Evolutionary conservation across 2,113 vertebrate species (phyloP), one percentile per base, ranked within the genome.

Genomic region (Bos indicus): DNA sequence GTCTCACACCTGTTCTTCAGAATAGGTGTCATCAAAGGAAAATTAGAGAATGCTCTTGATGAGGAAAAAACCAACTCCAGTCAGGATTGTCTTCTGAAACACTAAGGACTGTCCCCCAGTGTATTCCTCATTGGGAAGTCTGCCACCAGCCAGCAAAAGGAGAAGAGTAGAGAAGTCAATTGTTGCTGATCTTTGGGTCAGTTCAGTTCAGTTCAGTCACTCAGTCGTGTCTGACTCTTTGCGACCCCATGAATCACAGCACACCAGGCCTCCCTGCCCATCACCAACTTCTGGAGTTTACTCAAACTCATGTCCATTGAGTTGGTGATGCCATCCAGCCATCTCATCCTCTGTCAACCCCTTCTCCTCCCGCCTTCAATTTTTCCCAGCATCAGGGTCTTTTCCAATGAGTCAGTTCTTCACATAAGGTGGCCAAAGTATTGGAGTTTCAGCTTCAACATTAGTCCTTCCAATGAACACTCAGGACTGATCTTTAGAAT

Each of bases 161-260:
- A 15, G 13, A 57, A 51, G 3, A 83, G 19, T 33, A 1, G 33
- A 93, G 25, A 46, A 43, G 8, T 36, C 11, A 25, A 12, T 48
- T 26, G 3, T 4, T 95, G 0, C 6, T 56, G 7, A 13, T 5
- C 17, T 80, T 54, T 9, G 60, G 8, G 14, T 74, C 67, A 40
- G 21, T 23, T 74, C 21, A 23, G 57, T 26, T 59, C 57, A 59
- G 19, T 74, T 71, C 1, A 10, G n/a, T 74, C 2, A 2, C 10
- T 71, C n/a, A 12, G 19, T 23, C 2, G 1, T 77, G 40, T 77
- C 23, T 0, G 0, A 43, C 71, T 26, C 6, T 74, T 74, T 77
- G 71, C 4, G 40, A 43, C 23, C 6, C 23, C 40, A 26, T 43
- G 40, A 40, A 77, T 23, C 7, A 3, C 23, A 43, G 23, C 40